Base-by-base conservation (phyloP, 2,888 invertebrate species). In the Aphodius sticticus region DNA sequence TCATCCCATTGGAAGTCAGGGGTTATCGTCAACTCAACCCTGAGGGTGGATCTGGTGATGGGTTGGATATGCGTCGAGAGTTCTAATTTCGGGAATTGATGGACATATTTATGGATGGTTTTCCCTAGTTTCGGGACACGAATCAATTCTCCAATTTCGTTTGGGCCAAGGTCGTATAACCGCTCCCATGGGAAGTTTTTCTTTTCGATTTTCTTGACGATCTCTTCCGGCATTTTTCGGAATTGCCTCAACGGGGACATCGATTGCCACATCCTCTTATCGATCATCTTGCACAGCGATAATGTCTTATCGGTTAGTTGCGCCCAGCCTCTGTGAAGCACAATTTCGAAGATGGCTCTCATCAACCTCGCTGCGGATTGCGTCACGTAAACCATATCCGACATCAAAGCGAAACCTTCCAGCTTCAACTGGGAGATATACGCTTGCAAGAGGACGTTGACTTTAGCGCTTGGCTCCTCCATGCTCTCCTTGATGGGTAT, bases 1-100 rank as follows among this genome's bases (percentile, higher is more conserved):
- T 99, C 99, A 85, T 99, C 99, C 99, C 99, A 99, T 86, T 99
- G 97, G 89, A 99, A 99, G 90, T 99, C 99, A 0, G 99, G 99
- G 0, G 98, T 98, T 81, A 99, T 97, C 0, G 99, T 99, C 15
- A 99, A 90, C 89, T 99, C 99, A 0, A 99, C 98, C 78, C 97
- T 92, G 16, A 99, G 90, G 0, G 99, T 99, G 1, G 96, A 95
- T 78, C 96, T 89, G 0, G 99, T 99, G 82, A 99, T 97, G 0
- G 99, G 99, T 88, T 99, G 99, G 84, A 99, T 98, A 87, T 99
- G 98, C 0, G 99, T 99, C 0, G 97, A 95, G 7, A 99, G 90
- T 88, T 99, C 99, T 81, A 99, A 88, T 88, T 98, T 98, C 0
- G 99, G 99, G 87, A 98, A 97, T 90, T 99, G 99, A 88, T 99